A percentile compares a stretch with the other conserved stretches of the same genome.
Conservation (phyloP, 2,113 vertebrate species). For the Cichladusa arquata region DNA sequence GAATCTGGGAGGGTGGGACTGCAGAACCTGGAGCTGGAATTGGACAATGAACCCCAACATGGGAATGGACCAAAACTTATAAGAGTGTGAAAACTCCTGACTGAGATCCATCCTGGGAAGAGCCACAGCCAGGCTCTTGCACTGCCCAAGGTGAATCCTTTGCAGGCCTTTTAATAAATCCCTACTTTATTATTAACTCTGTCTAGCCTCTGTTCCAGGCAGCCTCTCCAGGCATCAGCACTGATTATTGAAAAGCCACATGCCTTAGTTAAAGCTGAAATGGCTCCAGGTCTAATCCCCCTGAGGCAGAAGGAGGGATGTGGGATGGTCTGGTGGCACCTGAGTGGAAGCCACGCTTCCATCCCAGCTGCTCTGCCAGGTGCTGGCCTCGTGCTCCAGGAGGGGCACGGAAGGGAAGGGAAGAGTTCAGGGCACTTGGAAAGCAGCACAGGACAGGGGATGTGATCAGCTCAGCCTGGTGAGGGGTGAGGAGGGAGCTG, state of each 20-base stretch:
- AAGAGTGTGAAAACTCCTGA: no score
- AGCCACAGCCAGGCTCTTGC: no score
- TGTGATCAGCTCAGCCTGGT: background rate
- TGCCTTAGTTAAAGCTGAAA: background rate
- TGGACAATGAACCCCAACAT: no score
- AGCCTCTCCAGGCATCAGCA: no score
- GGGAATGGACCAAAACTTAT: no score
- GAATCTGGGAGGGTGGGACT: no score
- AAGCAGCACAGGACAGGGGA: background rate
- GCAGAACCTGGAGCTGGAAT: no score
- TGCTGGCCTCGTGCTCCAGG: fast-evolving
- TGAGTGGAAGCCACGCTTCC: fast-evolving
- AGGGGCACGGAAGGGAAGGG: fast-evolving
- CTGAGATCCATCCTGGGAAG: no score
- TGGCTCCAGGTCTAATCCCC: background rate
- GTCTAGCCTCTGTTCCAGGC: no score
- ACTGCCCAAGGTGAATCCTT: no score
- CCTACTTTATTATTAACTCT: no score
- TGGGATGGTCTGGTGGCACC: background rate
- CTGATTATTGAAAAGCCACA: background rate
- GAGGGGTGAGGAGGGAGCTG: background rate
- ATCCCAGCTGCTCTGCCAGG: background rate
- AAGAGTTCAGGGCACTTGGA: background rate
- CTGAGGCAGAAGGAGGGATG: background rate
- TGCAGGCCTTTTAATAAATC: no score